Evolutionary conservation across 2,113 vertebrate genomes (phyloP).

Genomic region (Indicator indicator): DNA sequence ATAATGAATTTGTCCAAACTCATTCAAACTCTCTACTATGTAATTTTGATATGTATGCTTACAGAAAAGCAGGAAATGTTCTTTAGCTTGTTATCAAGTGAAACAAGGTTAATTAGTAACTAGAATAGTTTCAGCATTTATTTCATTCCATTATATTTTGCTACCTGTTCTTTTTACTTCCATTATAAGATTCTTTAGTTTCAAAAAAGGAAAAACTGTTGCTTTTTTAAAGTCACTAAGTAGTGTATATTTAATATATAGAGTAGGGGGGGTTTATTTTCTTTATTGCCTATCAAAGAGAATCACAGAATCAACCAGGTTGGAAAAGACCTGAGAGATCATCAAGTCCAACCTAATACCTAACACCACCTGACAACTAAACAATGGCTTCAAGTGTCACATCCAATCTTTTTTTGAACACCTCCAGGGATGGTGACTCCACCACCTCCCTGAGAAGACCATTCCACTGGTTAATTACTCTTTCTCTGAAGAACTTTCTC

Average conservation of each 20-base stretch:
- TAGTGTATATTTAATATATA: neutral
- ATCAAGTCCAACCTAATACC: too few relatives aligned
- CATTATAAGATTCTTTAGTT: neutral
- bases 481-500: too few relatives aligned
- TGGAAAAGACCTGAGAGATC: too few relatives aligned
- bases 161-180: neutral
- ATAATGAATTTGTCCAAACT: constrained; percentile 19
- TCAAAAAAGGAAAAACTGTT: neutral
- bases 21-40: neutral
- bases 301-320: too few relatives aligned
- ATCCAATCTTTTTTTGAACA: too few relatives aligned
- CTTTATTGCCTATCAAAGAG: neutral
- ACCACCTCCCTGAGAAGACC: too few relatives aligned
- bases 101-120: constrained; percentile 58
- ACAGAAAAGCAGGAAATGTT: constrained; percentile 41
- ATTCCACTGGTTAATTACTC: too few relatives aligned
- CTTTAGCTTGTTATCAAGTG: constrained; percentile 43
- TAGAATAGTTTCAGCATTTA: constrained; percentile 34
- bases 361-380: too few relatives aligned
- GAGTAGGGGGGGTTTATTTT: neutral
- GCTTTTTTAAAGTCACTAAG: neutral
- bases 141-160: constrained; percentile 9
- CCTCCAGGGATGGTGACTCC: too few relatives aligned
- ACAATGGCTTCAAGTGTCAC: too few relatives aligned
- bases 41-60: constrained; percentile 28